Base-by-base conservation (phyloP, 2,888 invertebrate genomes). In the Cryptocephalus primarius region DNA sequence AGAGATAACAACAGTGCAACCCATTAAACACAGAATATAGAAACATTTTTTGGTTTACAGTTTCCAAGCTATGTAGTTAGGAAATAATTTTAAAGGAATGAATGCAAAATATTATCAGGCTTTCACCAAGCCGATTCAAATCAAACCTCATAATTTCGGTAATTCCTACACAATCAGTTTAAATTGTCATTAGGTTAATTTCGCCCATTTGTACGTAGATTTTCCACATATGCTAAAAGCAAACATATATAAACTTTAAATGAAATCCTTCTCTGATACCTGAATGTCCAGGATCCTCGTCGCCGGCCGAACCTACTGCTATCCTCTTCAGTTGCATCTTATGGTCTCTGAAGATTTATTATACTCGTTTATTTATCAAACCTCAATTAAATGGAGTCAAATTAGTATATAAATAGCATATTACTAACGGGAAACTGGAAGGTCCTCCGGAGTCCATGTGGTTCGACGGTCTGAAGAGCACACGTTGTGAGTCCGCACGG, bases 211-310 rank as follows among this genome's bases (percentile, higher is more conserved):
- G 22, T 22, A 48, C 48, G 50, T 50, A 48, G 48, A 50, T 22
- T 22, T 22, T 22, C 22, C 22, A 22, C 22, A 22, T 4, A 22
- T 22, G 22, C 22, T 22, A 22, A 22, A 22, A 22, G 22, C 22
- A 22, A 22, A 22, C 22, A 22, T 22, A 22, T 22, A 22, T 4
- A 22, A 22, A 4, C 22, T 22, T 22, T 4, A 22, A 22, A n/a
- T n/a, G n/a, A n/a, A 22, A 22, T 11, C 14, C 10, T 34, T 8
- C 32, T 39, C 40, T 52, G 54, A 69, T 72, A 85, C 85, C 86
- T 70, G 85, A 85, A 72, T 85, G 84, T 10, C 77, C 79, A 33
- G 82, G 82, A 57, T 87, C 87, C 54, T 87, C 86, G 66, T 86
- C 87, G 55, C 80, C 82, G 41, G 83, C 83, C 54, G 80, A 83